Base-by-base conservation (phyloP, 2,113 vertebrate genomes). In the Chunga burmeisteri region DNA sequence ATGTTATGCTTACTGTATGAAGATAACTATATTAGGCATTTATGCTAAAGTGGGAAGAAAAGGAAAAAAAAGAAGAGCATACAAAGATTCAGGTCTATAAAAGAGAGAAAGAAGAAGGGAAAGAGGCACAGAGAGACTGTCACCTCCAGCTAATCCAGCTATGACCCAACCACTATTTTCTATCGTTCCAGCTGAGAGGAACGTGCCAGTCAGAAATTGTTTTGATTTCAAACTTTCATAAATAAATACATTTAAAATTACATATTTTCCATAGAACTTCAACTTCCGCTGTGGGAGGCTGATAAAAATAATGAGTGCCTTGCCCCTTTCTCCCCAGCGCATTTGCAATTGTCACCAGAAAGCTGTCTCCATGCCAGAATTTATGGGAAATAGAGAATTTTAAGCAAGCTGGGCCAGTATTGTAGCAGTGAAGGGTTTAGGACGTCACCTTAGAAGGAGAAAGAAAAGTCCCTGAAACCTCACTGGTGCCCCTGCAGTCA, bases 271-370 rank as follows among this genome's bases (percentile, higher is more conserved):
- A 62, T 67, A 44, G 58, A 58, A 72, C 81, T 88, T 91, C 66
- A 86, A 88, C 70, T 93, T 92, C 65, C 94, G 70, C 84, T 50
- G 71, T 81, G 67, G 65, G 80, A 96, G 27, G 40, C 65, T 80
- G 88, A 86, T 96, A 95, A 98, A 98, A 97, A 96, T 91, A 97
- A 95, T 70, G 18, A 83, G 56, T 63, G 25, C 30, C 27, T 85
- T 87, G 42, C 68, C 42, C 67, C 66, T 59, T 68, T 78, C 68
- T 89, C 81, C 52, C 50, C 42, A 83, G n/a, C 7, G 3, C 63
- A 94, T 74, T 85, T 90, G 58, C 34, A 94, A 16, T 88, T 93
- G 52, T 77, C 92, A 91, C 66, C 40, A 27, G 71, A 53, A 85
- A 86, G 9, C 40, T 86, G 56, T 77, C 59, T 73, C 42, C 26